Percentiles rank a stretch among this genome's conserved stretches.
These are phyloP conservation scores for Drosophila seclusa DNA, from an alignment of 2,888 invertebrate genomes.

Conservation along the genomic window DNA sequence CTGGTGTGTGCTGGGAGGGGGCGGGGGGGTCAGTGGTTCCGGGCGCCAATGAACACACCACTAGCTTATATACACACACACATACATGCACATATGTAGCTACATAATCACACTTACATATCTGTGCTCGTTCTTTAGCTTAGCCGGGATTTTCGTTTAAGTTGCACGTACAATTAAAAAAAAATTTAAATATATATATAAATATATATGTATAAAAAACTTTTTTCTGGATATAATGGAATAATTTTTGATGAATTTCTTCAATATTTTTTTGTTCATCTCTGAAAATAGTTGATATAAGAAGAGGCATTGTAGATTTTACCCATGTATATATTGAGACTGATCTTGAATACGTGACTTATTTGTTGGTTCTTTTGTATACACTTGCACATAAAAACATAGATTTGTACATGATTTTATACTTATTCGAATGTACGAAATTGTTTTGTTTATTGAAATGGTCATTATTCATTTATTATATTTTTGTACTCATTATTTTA, in stretches of 20 bases:
- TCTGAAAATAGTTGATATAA: neutral
- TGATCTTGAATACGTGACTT: neutral
- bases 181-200: neutral
- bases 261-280: neutral
- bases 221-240: neutral
- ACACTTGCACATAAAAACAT: neutral
- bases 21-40: conserved; percentile 3
- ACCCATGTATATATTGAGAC: neutral
- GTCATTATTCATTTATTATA: neutral
- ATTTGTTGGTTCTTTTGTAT: neutral
- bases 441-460: neutral
- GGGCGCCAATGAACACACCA: conserved; percentile 51
- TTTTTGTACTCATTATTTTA: neutral
- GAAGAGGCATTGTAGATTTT: neutral
- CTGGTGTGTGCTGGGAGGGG: neutral
- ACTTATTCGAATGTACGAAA: neutral
- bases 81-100: conserved; percentile 1
- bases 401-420: neutral
- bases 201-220: neutral
- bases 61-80: conserved; percentile 23
- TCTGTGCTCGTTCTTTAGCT: neutral
- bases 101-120: neutral
- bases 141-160: conserved; percentile 3
- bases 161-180: neutral
- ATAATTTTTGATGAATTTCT: neutral